Conservation (phyloP, 2,888 invertebrate species). For the Beris chalybata region DNA sequence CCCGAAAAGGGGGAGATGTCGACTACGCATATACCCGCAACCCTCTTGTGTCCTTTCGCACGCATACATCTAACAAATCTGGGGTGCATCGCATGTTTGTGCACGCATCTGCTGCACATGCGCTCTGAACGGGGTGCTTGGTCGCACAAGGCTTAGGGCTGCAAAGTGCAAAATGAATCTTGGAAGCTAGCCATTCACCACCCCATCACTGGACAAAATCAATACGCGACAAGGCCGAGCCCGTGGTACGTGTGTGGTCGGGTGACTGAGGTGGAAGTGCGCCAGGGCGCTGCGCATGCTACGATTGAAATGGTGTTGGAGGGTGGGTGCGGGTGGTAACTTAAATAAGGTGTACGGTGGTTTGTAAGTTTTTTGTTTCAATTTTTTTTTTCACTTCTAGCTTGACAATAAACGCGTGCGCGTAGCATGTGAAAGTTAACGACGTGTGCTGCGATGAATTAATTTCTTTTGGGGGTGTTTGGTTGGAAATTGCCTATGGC, state of each 20-base stretch:
- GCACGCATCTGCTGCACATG: conserved; percentile 23
- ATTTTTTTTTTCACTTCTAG: conserved; percentile 17
- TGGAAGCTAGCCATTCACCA: neutral
- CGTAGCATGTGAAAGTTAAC: neutral
- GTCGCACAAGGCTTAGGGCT: conserved; percentile 35
- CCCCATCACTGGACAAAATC: conserved; percentile 20
- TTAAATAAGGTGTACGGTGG: neutral
- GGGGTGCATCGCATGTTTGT: too few relatives aligned
- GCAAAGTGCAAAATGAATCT: neutral
- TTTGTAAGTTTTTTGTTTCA: conserved; percentile 9
- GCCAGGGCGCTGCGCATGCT: conserved; percentile 12
- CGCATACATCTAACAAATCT: neutral
- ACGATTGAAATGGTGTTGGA: conserved; percentile 2
- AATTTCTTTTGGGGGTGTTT: too few relatives aligned
- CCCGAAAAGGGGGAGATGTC: neutral
- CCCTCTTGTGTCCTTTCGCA: conserved; percentile 9
- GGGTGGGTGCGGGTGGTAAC: neutral
- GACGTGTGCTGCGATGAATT: too few relatives aligned
- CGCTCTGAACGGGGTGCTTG: conserved; percentile 26
- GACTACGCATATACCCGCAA: conserved; percentile 23
- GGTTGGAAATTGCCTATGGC: too few relatives aligned
- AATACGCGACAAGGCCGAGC: conserved; percentile 13
- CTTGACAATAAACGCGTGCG: conserved; percentile 15
- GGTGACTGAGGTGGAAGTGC: neutral
- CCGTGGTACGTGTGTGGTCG: neutral